Base-by-base conservation (phyloP, 2,888 invertebrate species). In the Mythimna albipuncta region DNA sequence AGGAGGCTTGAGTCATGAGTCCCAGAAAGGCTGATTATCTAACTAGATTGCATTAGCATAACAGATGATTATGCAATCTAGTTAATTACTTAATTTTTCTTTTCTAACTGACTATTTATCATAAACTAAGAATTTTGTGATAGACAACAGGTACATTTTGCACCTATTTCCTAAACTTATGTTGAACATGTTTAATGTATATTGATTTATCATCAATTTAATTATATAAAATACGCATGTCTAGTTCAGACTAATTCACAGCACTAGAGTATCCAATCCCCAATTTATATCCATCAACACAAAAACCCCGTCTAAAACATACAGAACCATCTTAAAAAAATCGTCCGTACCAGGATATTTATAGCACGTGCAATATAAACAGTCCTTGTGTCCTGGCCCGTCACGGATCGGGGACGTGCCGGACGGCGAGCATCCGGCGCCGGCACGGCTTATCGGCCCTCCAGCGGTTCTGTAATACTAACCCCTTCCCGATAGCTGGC, bases 301-400 rank as follows among this genome's bases (percentile, higher is more conserved):
- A 72, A 35, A 0, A n/a, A 19, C 38, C 0, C 3, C 0, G 1
- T 21, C 7, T 38, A 41, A 44, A 66, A 55, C 47, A 69, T 75
- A 72, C 73, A 1, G 77, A 75, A 64, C 81, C 71, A 35, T n/a
- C 41, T 6, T 1, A 13, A 10, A 16, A 19, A 44, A 26, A 38
- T 62, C 58, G 47, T 69, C 52, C 68, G 77, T 54, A 54, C 64
- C 38, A 68, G 70, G 65, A 81, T 85, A 79, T 83, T 83, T 85
- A 85, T 77, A 82, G 62, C 69, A 41, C 58, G 47, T 69, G 44
- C 69, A 78, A 58, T 71, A 64, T 77, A 85, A 81, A 82, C 75
- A 84, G 69, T 74, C 68, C 55, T 70, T 72, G 57, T 58, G 67
- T 71, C 64, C 77, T 61, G 79, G 7, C 35, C 55, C 54, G 78